A percentile compares a stretch with the other conserved stretches of the same genome.
Evolutionary conservation across 1,140 invertebrate genomes (phyloP).

Genomic region (Drosophila insularis): DNA sequence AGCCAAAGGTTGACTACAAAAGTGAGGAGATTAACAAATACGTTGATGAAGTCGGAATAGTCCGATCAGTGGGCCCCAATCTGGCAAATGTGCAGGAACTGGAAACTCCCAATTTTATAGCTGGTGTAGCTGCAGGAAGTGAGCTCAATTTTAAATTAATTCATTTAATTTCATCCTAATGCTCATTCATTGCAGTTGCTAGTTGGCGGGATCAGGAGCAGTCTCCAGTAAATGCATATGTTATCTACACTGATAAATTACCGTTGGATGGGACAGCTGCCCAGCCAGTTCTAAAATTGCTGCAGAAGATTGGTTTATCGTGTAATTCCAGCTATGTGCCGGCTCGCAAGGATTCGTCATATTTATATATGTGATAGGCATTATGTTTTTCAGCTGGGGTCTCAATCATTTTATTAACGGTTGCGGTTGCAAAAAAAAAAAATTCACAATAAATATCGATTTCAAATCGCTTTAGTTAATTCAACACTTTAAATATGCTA

Average conservation of each 20-base stretch:
- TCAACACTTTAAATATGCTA: constrained; percentile 65
- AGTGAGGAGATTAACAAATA: constrained; percentile 65
- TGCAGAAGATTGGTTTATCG: constrained; percentile 48
- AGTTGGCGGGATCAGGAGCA: constrained; percentile 58
- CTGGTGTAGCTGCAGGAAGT: constrained; percentile 72
- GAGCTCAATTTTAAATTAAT: constrained; percentile 10
- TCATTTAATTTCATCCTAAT: neutral
- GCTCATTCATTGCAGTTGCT: constrained; percentile 48
- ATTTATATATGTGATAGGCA: constrained; percentile 64
- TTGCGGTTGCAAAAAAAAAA: constrained; percentile 49
- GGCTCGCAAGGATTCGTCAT: constrained; percentile 59
- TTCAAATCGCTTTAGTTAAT: constrained; percentile 11
- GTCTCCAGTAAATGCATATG: constrained; percentile 53
- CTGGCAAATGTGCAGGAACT: constrained; percentile 44
- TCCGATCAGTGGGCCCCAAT: constrained; percentile 52
- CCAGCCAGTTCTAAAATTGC: constrained; percentile 64
- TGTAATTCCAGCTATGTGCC: constrained; percentile 61
- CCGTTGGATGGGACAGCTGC: constrained; percentile 64
- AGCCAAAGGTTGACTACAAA: constrained; percentile 74
- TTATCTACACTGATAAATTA: constrained; percentile 69
- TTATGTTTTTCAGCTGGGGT: constrained; percentile 12
- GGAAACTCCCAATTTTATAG: constrained; percentile 75
- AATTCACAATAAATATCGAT: constrained; percentile 30
- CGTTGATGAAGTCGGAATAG: constrained; percentile 57
- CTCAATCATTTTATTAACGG: constrained; percentile 40